Percentiles rank a stretch among this genome's conserved stretches.
phyloP scores from a whole-genome alignment of 2,888 invertebrate genomes.

The Fragum whitleyi region DNA sequence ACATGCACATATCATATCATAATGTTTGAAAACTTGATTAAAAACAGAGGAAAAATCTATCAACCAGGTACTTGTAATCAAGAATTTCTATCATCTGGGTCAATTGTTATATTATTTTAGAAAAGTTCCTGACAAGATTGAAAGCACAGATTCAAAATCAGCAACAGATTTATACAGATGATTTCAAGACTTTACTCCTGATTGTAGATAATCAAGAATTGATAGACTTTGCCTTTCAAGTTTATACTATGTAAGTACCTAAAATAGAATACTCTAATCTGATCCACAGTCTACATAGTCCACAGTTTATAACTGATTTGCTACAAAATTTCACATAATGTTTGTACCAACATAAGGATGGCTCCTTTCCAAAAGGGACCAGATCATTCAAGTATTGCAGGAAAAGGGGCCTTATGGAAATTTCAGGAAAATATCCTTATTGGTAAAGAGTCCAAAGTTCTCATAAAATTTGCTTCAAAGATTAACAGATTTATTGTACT shows the following conservation, averaged over 20 bases:
- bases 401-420: background rate
- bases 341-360: background rate
- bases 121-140: background rate
- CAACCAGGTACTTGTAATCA: too few species aligned
- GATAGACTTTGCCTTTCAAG: background rate
- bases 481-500: too few species aligned
- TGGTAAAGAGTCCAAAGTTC: too few species aligned
- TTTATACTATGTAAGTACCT: background rate
- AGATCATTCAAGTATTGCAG: too few species aligned
- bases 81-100: too few species aligned
- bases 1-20: too few species aligned
- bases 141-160: background rate
- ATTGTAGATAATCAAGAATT: background rate
- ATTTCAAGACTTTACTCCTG: background rate
- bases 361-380: too few species aligned
- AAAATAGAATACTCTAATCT: background rate
- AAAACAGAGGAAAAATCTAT: too few species aligned
- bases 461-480: too few species aligned
- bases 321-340: background rate
- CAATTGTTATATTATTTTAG: background rate
- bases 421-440: too few species aligned
- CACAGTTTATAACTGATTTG: background rate
- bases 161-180: conserved; percentile 8
- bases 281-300: background rate
- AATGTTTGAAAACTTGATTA: too few species aligned